Conservation (phyloP, 2,888 invertebrate genomes). For the Coremacera marginata region DNA sequence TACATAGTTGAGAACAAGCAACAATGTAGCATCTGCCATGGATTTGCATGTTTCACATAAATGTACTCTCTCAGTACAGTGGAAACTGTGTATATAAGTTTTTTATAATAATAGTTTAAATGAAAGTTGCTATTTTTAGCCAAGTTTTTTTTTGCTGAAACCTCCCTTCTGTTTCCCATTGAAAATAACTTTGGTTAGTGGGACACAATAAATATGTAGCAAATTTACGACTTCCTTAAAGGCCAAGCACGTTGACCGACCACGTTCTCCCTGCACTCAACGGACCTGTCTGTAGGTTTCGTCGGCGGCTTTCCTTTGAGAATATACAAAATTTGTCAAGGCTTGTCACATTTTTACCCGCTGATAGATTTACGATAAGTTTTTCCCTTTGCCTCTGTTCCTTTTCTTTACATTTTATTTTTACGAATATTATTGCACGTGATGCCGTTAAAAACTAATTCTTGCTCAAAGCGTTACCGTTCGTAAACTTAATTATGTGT, state of each 20-base stretch:
- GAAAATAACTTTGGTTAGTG: conserved; percentile 23
- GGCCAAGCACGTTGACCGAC: conserved; percentile 33
- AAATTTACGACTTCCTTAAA: conserved; percentile 54
- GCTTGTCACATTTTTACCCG: conserved; percentile 53
- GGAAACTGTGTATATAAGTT: too few relatives aligned
- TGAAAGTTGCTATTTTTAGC: too few relatives aligned
- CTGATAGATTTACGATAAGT: conserved; percentile 51
- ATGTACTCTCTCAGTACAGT: too few relatives aligned
- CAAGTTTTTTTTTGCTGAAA: background rate
- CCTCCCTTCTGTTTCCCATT: conserved; percentile 19
- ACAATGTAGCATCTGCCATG: too few relatives aligned
- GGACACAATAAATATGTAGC: conserved; percentile 39
- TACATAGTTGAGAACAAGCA: too few relatives aligned
- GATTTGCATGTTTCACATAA: too few relatives aligned
- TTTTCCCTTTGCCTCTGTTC: background rate
- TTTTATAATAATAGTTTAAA: too few relatives aligned
- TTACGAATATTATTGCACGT: background rate
- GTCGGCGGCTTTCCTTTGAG: conserved; percentile 46
- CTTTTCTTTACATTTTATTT: background rate
- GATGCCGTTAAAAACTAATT: background rate
- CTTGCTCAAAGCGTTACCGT: background rate
- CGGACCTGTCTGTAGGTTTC: background rate
- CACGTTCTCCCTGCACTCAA: background rate
- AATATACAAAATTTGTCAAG: conserved; percentile 55
- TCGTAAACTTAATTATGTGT: conserved; percentile 5